Evolutionary conservation across 2,797 vertebrate genomes (phyloP).

Genomic region (Intellagama lesueurii): DNA sequence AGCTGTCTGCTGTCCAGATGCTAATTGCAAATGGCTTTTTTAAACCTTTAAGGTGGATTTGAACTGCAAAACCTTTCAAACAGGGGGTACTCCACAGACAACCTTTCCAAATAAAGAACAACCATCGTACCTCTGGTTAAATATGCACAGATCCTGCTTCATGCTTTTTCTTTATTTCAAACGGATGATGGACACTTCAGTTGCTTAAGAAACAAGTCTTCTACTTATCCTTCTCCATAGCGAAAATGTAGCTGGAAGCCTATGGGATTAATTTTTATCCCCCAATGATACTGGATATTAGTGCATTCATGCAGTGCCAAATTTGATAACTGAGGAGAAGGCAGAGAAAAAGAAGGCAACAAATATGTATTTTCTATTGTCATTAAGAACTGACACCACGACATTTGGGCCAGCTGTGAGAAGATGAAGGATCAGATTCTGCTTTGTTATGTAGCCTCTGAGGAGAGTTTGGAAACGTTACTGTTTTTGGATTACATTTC

Average conservation of each 20-base stretch:
- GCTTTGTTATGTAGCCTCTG: slow-evolving; percentile 6
- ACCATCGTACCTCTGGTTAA: not conserved
- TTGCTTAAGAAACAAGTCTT: slow-evolving; percentile 35
- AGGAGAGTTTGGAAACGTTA: not conserved
- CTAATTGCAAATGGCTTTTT: not conserved
- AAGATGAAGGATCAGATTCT: slow-evolving; percentile 19
- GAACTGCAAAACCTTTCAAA: not conserved
- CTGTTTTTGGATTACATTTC: not conserved
- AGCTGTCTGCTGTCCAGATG: not conserved
- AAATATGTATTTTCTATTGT: not conserved
- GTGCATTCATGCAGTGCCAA: slow-evolving; percentile 27
- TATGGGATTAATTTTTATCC: slow-evolving; percentile 24
- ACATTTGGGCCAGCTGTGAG: slow-evolving; percentile 2
- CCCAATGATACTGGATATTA: slow-evolving; percentile 20
- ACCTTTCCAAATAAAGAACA: not conserved
- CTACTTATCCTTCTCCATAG: slow-evolving; percentile 16
- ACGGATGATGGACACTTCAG: slow-evolving; percentile 5
- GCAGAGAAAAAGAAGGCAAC: not conserved
- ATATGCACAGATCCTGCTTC: not conserved
- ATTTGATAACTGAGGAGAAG: not conserved
- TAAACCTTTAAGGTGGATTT: not conserved
- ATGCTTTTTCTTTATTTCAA: slow-evolving; percentile 14
- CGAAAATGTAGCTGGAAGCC: not conserved
- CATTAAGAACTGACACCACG: slow-evolving; percentile 40
- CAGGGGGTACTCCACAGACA: not conserved